phyloP scores from a whole-genome alignment of 2,113 vertebrate genomes.

The Nipponia nippon region DNA sequence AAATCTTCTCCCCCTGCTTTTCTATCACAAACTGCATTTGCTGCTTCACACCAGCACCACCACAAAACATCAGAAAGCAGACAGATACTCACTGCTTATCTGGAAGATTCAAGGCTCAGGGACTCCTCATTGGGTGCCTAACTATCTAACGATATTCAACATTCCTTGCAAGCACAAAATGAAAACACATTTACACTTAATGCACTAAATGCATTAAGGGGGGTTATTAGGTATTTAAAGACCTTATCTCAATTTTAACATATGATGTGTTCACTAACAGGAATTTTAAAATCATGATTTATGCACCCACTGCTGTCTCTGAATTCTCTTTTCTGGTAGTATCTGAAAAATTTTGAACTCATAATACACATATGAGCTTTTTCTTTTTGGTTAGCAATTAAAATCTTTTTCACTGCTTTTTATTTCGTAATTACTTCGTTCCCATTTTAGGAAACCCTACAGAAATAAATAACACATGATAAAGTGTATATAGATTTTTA shows the following conservation, averaged over 20 bases:
- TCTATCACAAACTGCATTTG: not conserved
- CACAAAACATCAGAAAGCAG: not conserved
- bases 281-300: not conserved
- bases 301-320: not conserved
- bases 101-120: not conserved
- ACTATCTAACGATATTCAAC: not conserved
- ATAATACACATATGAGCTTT: not conserved
- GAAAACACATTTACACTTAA: not conserved
- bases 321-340: not conserved
- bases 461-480: slow-evolving; percentile 3
- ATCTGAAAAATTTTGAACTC: not conserved
- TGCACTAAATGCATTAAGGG: not conserved
- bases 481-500: not conserved
- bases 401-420: not conserved
- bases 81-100: not conserved
- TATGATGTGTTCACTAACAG: not conserved
- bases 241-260: not conserved
- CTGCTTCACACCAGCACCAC: not conserved
- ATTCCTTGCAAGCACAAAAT: not conserved
- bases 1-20: not conserved
- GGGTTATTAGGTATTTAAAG: slow-evolving; percentile 9
- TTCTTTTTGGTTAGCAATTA: not conserved
- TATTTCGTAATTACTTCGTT: not conserved
- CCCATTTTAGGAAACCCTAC: not conserved
- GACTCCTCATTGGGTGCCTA: not conserved